A percentile compares a stretch with the other conserved stretches of the same genome.
These are phyloP conservation scores for Microvelia longipes DNA, from an alignment of 1,140 invertebrate species.

Conservation along the genomic window DNA sequence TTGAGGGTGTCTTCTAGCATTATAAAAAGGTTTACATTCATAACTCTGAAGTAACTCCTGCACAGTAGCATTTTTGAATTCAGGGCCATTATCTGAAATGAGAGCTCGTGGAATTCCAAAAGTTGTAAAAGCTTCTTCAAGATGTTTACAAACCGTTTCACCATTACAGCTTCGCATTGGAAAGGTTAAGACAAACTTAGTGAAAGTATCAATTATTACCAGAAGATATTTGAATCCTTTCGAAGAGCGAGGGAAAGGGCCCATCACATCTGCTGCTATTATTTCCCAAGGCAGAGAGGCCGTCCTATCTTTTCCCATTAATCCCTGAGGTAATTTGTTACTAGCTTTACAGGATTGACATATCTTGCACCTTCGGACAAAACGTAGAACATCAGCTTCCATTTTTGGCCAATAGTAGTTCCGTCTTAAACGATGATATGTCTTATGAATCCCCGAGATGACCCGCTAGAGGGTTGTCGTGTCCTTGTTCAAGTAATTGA, in stretches of 20 bases:
- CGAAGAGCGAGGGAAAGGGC: conserved; percentile 27
- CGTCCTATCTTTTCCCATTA: conserved; percentile 21
- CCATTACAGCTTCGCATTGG: conserved; percentile 12
- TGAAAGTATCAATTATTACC: conserved; percentile 29
- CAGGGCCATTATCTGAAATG: background rate
- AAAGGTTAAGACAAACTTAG: conserved; percentile 28
- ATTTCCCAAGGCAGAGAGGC: conserved; percentile 24
- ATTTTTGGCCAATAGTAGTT: conserved; percentile 26
- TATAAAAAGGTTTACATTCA: background rate
- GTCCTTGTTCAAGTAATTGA: background rate
- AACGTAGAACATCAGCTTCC: conserved; percentile 19
- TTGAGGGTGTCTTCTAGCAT: background rate
- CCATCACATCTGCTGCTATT: conserved; percentile 29
- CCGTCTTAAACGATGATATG: conserved; percentile 9
- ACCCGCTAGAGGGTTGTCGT: background rate
- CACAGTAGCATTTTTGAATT: background rate
- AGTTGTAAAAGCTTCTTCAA: background rate
- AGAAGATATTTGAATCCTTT: conserved; percentile 27
- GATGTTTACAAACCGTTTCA: background rate
- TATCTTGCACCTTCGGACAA: conserved; percentile 18
- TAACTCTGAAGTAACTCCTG: background rate
- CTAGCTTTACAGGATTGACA: conserved; percentile 25
- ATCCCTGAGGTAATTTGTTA: conserved; percentile 22
- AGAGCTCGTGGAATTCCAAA: background rate
- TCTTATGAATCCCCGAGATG: conserved; percentile 22